Evolutionary conservation across 2,797 vertebrate species (phyloP).

Genomic region (Vireo griseus): DNA sequence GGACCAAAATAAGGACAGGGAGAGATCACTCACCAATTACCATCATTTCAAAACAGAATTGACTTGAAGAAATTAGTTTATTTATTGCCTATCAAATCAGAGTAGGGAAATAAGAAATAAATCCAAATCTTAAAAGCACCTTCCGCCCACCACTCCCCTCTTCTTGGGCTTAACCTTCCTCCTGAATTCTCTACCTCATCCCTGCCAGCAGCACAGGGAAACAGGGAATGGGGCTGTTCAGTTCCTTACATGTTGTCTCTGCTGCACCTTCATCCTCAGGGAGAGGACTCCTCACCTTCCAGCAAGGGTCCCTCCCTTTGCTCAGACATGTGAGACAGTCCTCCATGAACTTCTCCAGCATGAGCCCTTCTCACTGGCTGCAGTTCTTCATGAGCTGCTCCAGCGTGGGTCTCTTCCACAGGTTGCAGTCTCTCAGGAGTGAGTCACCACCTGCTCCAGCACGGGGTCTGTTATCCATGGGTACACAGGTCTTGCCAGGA

Average conservation of each 20-base stretch:
- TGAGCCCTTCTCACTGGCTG: too few relatives aligned
- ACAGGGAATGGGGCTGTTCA: not conserved
- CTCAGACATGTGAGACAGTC: not conserved
- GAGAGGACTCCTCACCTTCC: not conserved
- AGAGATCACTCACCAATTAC: not conserved
- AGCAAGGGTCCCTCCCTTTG: not conserved
- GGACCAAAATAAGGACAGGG: not conserved
- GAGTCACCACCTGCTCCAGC: not conserved
- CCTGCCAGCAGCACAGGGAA: not conserved
- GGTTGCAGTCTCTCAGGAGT: not conserved
- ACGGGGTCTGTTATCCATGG: rapidly evolving
- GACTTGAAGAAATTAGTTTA: not conserved
- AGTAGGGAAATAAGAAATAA: not conserved
- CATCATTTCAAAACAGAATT: rapidly evolving
- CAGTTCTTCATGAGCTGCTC: not conserved
- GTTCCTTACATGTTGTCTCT: not conserved
- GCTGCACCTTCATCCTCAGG: not conserved
- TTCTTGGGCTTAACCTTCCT: not conserved
- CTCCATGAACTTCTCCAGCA: not conserved
- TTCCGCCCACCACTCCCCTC: not conserved
- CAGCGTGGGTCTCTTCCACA: too few relatives aligned
- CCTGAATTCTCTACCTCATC: not conserved
- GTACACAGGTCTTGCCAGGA: too few relatives aligned
- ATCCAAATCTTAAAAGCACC: not conserved
- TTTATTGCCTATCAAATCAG: not conserved